These are phyloP conservation scores for Ctena decussata DNA, from an alignment of 2,888 invertebrate genomes.

Conservation along the genomic window DNA sequence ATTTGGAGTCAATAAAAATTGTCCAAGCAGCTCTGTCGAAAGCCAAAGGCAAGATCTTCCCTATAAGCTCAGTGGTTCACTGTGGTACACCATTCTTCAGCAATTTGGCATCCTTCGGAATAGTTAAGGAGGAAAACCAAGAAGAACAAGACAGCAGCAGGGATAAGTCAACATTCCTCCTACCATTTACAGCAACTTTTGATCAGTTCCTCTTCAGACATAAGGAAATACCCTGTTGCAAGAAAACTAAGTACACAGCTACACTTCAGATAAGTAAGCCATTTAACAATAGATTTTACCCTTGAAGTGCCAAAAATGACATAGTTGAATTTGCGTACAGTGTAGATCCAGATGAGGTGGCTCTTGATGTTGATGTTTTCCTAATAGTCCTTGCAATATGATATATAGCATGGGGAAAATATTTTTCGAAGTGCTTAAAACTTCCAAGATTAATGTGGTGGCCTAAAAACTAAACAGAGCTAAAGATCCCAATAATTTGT, in stretches of 20 bases:
- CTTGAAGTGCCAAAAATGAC: too few species aligned
- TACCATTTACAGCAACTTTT: conserved; percentile 40
- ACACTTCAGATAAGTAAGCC: background rate
- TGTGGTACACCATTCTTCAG: conserved; percentile 46
- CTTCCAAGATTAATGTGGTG: too few species aligned
- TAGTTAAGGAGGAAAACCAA: background rate
- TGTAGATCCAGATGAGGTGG: too few species aligned
- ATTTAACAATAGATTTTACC: too few species aligned
- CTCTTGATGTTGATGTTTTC: too few species aligned
- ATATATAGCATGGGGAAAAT: too few species aligned
- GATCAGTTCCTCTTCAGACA: background rate
- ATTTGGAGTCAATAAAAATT: conserved; percentile 48
- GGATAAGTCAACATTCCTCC: background rate
- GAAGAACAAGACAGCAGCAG: background rate
- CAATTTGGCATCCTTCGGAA: background rate
- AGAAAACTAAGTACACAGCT: background rate
- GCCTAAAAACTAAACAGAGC: too few species aligned
- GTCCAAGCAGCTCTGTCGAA: conserved; percentile 66
- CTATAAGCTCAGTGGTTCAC: conserved; percentile 62
- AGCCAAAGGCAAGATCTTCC: conserved; percentile 65
- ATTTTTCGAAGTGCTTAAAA: too few species aligned
- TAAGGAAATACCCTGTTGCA: background rate
- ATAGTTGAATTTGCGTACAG: too few species aligned
- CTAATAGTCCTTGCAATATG: too few species aligned
- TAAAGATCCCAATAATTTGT: too few species aligned